A percentile compares a stretch with the other conserved stretches of the same genome.
These are phyloP conservation scores for Eutolmus rufibarbis DNA, from an alignment of 2,888 invertebrate genomes.

Conservation along the genomic window DNA sequence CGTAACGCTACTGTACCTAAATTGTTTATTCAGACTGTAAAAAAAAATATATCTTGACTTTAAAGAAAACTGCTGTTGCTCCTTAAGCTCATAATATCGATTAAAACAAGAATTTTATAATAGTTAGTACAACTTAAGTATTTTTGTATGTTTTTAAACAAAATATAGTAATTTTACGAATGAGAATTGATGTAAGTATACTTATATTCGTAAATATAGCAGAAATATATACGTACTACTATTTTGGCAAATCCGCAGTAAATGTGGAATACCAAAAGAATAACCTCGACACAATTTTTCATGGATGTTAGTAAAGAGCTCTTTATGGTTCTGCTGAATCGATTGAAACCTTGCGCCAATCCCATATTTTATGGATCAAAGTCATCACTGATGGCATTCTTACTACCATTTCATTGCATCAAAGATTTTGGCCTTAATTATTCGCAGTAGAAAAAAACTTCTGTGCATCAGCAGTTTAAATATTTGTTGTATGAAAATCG, in stretches of 20 bases:
- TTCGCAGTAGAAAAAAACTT: neutral
- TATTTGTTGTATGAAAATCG: neutral
- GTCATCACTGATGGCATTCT: neutral
- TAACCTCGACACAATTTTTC: neutral
- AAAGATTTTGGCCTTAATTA: neutral
- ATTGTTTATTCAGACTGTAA: neutral
- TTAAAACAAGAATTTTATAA: neutral
- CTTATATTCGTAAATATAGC: too few relatives aligned
- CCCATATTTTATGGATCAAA: neutral
- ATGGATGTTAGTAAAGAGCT: neutral
- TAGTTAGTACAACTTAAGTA: too few relatives aligned
- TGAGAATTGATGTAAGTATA: too few relatives aligned
- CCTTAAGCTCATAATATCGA: neutral
- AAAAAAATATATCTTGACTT: too few relatives aligned
- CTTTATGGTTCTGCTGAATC: neutral
- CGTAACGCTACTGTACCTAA: neutral
- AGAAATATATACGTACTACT: too few relatives aligned
- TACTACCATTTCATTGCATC: neutral
- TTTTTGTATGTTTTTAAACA: too few relatives aligned
- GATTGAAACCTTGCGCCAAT: neutral
- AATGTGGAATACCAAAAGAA: neutral
- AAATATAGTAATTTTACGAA: too few relatives aligned
- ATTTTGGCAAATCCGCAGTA: too few relatives aligned
- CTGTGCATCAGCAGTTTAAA: neutral
- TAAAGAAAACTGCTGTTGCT: neutral